Evolutionary conservation across 2,888 invertebrate species (phyloP).

Genomic region (Drosophila eohydei): DNA sequence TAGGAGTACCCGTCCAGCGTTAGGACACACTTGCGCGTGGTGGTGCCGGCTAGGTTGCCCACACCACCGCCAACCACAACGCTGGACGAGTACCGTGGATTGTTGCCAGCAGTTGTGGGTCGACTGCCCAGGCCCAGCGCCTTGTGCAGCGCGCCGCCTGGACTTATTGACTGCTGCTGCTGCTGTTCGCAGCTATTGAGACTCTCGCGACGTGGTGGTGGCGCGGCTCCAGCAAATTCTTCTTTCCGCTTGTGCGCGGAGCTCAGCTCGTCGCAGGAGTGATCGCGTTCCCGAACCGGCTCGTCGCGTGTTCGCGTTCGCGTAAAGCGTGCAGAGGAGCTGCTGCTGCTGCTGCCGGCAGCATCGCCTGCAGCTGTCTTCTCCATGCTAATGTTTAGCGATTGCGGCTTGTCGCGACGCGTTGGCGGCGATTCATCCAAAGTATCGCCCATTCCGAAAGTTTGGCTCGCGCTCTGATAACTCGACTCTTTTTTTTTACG

Average conservation of each 20-base stretch:
- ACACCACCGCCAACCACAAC: conserved; percentile 70
- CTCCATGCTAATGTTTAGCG: conserved; percentile 68
- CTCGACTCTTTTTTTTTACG: not conserved
- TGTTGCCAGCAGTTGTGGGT: conserved; percentile 7
- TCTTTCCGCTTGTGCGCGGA: conserved; percentile 38
- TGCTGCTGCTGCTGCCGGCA: not conserved
- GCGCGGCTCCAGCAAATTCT: conserved; percentile 61
- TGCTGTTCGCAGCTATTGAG: conserved; percentile 72
- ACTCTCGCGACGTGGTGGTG: conserved; percentile 74
- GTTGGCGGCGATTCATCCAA: conserved; percentile 66
- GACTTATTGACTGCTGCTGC: conserved; percentile 44
- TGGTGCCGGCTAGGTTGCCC: conserved; percentile 84
- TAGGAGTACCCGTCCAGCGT: conserved; percentile 94
- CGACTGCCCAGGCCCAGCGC: conserved; percentile 50
- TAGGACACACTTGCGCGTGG: conserved; percentile 91
- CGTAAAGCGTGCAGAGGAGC: conserved; percentile 42
- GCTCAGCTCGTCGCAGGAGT: conserved; percentile 71
- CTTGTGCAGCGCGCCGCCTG: conserved; percentile 42
- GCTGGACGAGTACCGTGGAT: conserved; percentile 81
- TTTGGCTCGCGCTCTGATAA: not conserved
- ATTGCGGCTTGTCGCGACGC: conserved; percentile 82
- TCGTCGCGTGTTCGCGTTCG: conserved; percentile 77
- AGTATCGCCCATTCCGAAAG: conserved; percentile 75
- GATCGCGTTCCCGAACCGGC: conserved; percentile 69
- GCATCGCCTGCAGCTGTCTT: conserved; percentile 5